Percentiles rank a stretch among this genome's conserved stretches.
Evolutionary conservation across 2,888 invertebrate species (phyloP).

Genomic region (Geotrupes spiniger): DNA sequence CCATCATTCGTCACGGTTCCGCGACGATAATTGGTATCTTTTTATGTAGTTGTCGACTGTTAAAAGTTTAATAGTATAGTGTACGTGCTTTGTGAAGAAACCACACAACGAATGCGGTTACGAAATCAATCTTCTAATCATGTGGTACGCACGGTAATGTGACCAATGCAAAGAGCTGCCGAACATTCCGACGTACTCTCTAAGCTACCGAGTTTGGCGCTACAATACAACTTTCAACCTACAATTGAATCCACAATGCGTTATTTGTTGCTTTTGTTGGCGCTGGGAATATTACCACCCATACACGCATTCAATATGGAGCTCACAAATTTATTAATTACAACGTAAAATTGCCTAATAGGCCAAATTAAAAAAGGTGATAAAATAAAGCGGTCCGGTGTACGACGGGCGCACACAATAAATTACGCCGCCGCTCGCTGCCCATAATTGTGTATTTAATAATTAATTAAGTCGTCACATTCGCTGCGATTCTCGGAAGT

Average conservation of each 20-base stretch:
- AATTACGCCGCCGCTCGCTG: too few species aligned
- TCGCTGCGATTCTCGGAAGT: constrained; percentile 10
- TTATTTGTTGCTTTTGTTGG: constrained; percentile 4
- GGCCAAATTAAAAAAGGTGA: too few species aligned
- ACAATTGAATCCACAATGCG: neutral
- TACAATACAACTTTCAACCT: neutral
- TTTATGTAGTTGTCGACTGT: constrained; percentile 22
- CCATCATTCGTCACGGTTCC: constrained; percentile 27
- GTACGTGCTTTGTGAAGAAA: constrained; percentile 17
- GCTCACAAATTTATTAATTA: too few species aligned
- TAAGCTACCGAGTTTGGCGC: neutral
- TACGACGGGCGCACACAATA: too few species aligned
- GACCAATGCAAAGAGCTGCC: constrained; percentile 3
- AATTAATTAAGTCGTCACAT: constrained; percentile 18
- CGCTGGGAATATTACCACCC: constrained; percentile 1
- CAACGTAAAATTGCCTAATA: too few species aligned
- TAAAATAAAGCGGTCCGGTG: too few species aligned
- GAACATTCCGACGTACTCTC: neutral
- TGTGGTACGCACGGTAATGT: constrained; percentile 1
- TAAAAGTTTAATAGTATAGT: constrained; percentile 20
- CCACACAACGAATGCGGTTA: constrained; percentile 17
- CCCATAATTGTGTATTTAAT: neutral
- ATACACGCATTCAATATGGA: neutral
- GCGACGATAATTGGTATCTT: constrained; percentile 22
- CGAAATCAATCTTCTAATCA: constrained; percentile 22